A percentile compares a stretch with the other conserved stretches of the same genome.
These are phyloP conservation scores for Erethizon dorsatum DNA, from an alignment of 2,797 vertebrate species.

Conservation along the genomic window DNA sequence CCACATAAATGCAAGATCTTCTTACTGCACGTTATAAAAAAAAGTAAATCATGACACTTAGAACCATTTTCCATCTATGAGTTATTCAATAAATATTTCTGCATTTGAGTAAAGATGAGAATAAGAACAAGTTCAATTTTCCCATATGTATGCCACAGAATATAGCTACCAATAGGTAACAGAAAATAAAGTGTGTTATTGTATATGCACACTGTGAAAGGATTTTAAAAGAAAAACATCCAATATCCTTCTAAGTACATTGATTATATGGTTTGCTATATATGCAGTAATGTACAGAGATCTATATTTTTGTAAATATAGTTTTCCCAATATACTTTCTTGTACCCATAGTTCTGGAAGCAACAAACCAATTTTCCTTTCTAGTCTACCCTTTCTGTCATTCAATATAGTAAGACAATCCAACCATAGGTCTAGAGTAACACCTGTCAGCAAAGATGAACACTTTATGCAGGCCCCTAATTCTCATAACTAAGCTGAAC, in stretches of 20 bases:
- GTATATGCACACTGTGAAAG: background rate
- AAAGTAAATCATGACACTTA: background rate
- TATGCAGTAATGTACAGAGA: background rate
- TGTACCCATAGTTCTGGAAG: background rate
- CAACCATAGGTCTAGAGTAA: background rate
- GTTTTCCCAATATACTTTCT: background rate
- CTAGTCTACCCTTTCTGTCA: background rate
- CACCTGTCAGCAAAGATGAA: background rate
- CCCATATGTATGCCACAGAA: background rate
- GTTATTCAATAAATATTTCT: slow-evolving; percentile 1
- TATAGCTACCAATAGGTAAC: background rate
- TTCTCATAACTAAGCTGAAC: background rate
- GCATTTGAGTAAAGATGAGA: background rate
- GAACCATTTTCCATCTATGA: background rate
- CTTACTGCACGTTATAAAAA: background rate
- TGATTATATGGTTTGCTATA: background rate
- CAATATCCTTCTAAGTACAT: background rate
- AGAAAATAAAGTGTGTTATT: background rate
- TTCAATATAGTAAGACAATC: background rate
- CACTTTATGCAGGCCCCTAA: background rate
- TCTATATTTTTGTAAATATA: background rate
- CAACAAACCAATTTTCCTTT: background rate
- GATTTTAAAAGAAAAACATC: background rate
- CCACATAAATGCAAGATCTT: background rate
- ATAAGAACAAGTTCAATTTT: slow-evolving; percentile 36